Evolutionary conservation across 1,140 invertebrate genomes (phyloP), one percentile per base, ranked within the genome.

Genomic region (Leptoteleia sp.): DNA sequence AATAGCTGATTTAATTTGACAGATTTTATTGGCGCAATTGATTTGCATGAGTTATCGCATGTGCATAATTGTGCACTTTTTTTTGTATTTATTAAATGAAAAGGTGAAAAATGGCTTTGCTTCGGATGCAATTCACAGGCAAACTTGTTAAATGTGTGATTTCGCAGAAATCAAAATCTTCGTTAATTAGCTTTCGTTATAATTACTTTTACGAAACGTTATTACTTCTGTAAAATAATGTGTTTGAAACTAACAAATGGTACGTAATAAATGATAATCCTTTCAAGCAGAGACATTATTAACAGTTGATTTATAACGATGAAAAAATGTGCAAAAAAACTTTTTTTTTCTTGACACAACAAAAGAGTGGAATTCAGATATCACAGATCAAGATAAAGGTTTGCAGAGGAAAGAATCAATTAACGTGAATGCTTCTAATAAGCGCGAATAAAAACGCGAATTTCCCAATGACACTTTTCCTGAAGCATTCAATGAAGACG

Each of bases 401-500:
- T 68, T 38, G 4, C 22, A 52, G 22, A 29, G 47, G 42, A 70
- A 62, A 43, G 45, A 75, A 70, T 78, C 52, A 79, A 73, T 73
- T 70, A 73, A 43, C 38, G 27, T 19, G 54, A 54, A 59, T 12
- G 33, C 37, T 33, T 55, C 16, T 61, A 52, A 61, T 72, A 62
- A 62, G 22, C 15, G 50, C n/a, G 45, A 29, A 13, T 25, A 72
- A 62, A 62, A 72, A 72, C 27, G 33, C 1, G 40, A 52, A 55
- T 73, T 73, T 73, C 37, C 59, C 70, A 64, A 52, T 57, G 59
- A 64, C 57, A 73, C 71, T 75, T 75, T 75, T 67, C 61, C 43
- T 61, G 43, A 33, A 16, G 27, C 43, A 9, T 16, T 40, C 29
- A 35, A 17, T 38, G 31, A 52, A 65, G 50, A 45, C 22, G 35